Evolutionary conservation across 2,797 vertebrate species (phyloP).

Genomic region (Gobio occitaniae): DNA sequence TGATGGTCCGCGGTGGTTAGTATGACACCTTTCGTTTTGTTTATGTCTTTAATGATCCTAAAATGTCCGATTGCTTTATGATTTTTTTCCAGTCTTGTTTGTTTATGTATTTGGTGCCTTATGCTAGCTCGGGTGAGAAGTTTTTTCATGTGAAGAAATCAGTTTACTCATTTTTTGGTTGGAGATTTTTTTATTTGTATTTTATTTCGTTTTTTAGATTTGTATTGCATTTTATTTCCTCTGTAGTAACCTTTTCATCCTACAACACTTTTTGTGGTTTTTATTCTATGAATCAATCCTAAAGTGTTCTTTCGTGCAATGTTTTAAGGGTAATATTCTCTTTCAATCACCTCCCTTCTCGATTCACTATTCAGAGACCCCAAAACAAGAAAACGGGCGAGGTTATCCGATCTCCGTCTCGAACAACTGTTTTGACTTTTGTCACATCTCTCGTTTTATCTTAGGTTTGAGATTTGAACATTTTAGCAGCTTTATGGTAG

Average conservation of each 20-base stretch:
- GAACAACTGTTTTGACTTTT: neutral
- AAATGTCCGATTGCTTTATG: neutral
- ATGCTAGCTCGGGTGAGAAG: neutral
- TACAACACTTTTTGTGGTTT: conserved; percentile 2
- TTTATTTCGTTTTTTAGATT: neutral
- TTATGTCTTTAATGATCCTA: neutral
- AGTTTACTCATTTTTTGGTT: neutral
- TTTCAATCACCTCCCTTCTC: neutral
- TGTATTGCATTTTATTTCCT: neutral
- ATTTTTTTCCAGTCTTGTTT: neutral
- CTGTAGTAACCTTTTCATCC: neutral
- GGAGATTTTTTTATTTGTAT: too few species aligned
- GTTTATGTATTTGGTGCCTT: conserved; percentile 21
- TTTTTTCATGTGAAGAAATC: conserved; percentile 13
- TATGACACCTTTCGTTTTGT: neutral
- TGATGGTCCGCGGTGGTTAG: neutral
- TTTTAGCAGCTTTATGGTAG: neutral
- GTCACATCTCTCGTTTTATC: neutral
- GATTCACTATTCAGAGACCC: neutral
- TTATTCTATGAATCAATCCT: conserved; percentile 3
- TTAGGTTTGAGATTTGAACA: neutral
- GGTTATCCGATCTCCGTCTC: conserved; percentile 4
- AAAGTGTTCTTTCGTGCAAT: neutral
- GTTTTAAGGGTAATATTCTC: conserved; percentile 1
- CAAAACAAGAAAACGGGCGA: neutral